phyloP scores from a whole-genome alignment of 2,113 vertebrate genomes.

The Ciconia maguari region DNA sequence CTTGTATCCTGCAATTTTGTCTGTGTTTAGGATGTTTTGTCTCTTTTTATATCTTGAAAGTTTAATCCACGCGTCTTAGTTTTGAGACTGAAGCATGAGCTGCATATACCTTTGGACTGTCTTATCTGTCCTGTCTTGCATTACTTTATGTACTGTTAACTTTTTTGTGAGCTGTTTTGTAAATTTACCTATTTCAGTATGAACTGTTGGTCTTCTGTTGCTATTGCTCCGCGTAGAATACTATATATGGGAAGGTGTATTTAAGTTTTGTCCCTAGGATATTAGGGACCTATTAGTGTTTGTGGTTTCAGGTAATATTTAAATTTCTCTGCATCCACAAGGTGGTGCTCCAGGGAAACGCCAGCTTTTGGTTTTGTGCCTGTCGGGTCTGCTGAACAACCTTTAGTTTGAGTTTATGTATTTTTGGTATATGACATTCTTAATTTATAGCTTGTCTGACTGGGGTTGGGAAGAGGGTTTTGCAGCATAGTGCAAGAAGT shows the following conservation, averaged over 20 bases:
- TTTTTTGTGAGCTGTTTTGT: neutral
- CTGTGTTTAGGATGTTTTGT: neutral
- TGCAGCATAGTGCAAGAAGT: neutral
- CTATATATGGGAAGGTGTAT: neutral
- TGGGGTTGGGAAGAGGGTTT: neutral
- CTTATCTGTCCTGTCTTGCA: neutral
- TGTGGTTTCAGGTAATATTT: neutral
- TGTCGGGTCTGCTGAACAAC: neutral
- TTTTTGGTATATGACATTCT: neutral
- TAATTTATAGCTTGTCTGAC: neutral
- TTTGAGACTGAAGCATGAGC: neutral
- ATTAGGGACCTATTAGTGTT: neutral
- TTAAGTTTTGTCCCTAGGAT: neutral
- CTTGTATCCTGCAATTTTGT: neutral
- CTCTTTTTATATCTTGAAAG: neutral
- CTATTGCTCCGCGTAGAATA: neutral
- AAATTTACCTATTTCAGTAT: neutral
- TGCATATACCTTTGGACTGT: neutral
- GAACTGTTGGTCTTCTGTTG: neutral
- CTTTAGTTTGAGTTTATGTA: neutral
- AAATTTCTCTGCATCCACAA: slow-evolving; percentile 14
- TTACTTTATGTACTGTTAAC: neutral
- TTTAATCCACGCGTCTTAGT: neutral
- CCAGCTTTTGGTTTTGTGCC: neutral
- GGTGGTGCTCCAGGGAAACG: slow-evolving; percentile 56